Conservation (phyloP, 2,113 vertebrate genomes). For the Lonchura striata region DNA sequence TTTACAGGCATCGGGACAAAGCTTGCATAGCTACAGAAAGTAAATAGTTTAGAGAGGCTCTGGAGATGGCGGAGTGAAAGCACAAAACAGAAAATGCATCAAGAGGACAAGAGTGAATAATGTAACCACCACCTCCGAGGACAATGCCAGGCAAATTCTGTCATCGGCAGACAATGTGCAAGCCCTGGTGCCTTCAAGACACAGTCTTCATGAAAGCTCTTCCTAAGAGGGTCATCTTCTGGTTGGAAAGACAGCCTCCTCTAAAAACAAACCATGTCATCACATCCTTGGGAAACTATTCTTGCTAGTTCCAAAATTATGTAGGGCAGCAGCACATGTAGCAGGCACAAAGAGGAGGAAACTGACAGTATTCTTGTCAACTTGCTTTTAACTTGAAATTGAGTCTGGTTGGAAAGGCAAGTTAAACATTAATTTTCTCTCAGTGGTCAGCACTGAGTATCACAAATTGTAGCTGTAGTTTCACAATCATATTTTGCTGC, state of each 20-base stretch:
- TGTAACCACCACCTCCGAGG: rapidly evolving
- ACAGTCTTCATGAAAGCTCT: background rate
- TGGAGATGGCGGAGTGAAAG: background rate
- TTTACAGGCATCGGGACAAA: background rate
- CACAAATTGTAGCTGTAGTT: conserved; percentile 3
- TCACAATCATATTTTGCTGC: conserved; percentile 6
- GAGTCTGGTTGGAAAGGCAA: background rate
- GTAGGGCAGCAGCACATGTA: background rate
- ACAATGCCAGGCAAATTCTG: background rate
- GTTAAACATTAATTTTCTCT: conserved; percentile 62
- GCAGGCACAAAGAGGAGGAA: background rate
- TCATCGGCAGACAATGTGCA: background rate
- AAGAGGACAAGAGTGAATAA: background rate
- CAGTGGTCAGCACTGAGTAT: background rate
- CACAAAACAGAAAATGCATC: background rate
- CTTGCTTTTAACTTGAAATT: conserved; percentile 47
- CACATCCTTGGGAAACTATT: background rate
- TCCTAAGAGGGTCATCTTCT: background rate
- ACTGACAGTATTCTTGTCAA: background rate
- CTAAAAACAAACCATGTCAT: background rate
- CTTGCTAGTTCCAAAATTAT: background rate
- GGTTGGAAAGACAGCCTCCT: background rate
- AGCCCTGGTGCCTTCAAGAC: background rate
- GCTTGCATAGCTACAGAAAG: background rate
- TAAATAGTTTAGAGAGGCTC: background rate